Evolutionary conservation across 2,888 invertebrate genomes (phyloP), one percentile per base, ranked within the genome.

Genomic region (Petrolisthes cinctipes): DNA sequence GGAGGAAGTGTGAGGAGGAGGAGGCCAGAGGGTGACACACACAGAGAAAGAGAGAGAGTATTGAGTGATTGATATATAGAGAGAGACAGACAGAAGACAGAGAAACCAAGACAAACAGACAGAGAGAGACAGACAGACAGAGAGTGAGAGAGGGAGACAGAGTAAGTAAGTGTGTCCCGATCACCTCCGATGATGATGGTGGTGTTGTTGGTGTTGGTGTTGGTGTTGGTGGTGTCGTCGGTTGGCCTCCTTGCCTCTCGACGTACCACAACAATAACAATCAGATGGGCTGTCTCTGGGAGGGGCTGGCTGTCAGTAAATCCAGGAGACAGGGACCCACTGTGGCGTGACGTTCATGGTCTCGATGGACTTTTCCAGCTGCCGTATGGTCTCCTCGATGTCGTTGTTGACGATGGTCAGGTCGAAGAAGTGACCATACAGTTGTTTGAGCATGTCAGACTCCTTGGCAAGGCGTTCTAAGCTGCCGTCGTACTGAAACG

Each of bases 371-470:
- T 96, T 95, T 93, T 99, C 98, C 91, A 99, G 94, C 91, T 97
- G 96, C 78, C 96, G 95, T 92, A 99, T 98, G 71, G 99, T 99
- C 93, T 99, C 99, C 93, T 99, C 99, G 91, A 99, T 99, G 94
- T 99, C 99, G 94, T 99, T 99, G 95, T 99, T 99, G 91, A 99
- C 97, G 92, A 99, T 98, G 91, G 96, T 97, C 93, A 98, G 94
- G 94, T 99, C 99, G 94, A 99, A 99, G 94, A 97, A 97, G 93
- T 99, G 99, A 78, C 99, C 99, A 94, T 99, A 99, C 17, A 99
- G 97, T 93, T 97, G 97, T 68, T 98, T 96, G 91, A 99, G 94
- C 93, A 98, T 96, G 92, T 99, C 99, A 83, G 99, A 99, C 93
- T 99, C 99, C 92, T 97, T 97, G 56, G 98, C 97, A 91, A 99